Evolutionary conservation across 2,113 vertebrate genomes (phyloP).

Genomic region (Arizona elegans): DNA sequence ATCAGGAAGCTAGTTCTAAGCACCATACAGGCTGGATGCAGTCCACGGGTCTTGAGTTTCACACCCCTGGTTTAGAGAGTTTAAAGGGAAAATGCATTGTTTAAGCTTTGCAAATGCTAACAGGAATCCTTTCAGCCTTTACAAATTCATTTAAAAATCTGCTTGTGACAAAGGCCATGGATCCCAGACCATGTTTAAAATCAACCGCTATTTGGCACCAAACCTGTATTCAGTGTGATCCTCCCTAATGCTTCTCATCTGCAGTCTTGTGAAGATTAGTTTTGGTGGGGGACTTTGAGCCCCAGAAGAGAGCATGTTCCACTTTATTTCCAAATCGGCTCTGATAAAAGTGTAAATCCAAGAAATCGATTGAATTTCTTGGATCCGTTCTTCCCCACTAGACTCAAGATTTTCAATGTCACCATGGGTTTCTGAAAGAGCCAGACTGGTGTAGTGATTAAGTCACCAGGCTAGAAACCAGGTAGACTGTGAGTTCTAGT

Average conservation of each 20-base stretch:
- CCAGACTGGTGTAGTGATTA: not conserved
- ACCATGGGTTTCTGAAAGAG: not conserved
- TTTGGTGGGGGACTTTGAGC: not conserved
- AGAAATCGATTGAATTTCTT: not conserved
- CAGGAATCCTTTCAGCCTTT: not conserved
- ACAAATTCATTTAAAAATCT: not conserved
- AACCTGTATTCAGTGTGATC: not conserved
- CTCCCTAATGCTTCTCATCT: not conserved
- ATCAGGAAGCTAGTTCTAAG: too few species aligned
- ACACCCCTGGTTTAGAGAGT: not conserved
- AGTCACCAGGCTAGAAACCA: not conserved
- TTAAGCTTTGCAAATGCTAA: not conserved
- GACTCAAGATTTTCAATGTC: not conserved
- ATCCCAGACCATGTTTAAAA: not conserved
- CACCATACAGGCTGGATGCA: too few species aligned
- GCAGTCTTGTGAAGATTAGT: not conserved
- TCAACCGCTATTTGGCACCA: not conserved
- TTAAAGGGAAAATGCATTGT: not conserved
- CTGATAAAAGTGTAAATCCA: not conserved
- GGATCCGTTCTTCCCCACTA: not conserved
- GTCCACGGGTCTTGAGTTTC: too few species aligned
- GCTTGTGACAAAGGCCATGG: not conserved
- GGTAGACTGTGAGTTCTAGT: not conserved
- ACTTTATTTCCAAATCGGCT: not conserved
- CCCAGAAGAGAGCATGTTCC: not conserved